Percentiles rank a stretch among this genome's conserved stretches.
Conservation (phyloP, 2,797 vertebrate genomes). For the Sparus aurata region DNA sequence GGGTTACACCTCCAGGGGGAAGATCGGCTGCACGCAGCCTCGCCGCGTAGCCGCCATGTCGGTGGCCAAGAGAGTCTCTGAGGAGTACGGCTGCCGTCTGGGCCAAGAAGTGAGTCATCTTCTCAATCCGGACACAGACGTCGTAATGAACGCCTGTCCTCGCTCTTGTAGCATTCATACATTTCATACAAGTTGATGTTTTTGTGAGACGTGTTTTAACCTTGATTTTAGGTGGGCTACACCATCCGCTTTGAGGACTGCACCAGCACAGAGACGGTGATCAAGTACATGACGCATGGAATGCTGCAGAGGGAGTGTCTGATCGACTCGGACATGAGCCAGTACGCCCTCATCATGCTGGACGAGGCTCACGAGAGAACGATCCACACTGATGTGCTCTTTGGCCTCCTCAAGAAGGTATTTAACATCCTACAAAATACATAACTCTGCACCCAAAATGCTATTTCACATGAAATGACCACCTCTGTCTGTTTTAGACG, state of each 20-base stretch:
- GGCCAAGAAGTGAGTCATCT: constrained; percentile 43
- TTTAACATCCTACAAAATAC: not conserved
- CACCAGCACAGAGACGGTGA: constrained; percentile 94
- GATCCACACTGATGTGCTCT: constrained; percentile 94
- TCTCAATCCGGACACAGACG: too few relatives aligned
- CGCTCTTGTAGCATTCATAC: not conserved
- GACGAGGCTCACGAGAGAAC: constrained; percentile 95
- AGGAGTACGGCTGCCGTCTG: constrained; percentile 50
- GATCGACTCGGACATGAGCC: constrained; percentile 91
- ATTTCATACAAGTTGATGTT: not conserved
- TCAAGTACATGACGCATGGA: constrained; percentile 97
- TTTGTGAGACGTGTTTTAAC: not conserved
- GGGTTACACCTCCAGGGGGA: constrained; percentile 94
- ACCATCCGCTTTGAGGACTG: constrained; percentile 96
- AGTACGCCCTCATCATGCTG: constrained; percentile 94
- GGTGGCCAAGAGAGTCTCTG: constrained; percentile 95
- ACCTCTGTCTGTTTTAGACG: constrained; percentile 78
- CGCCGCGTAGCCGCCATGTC: constrained; percentile 99
- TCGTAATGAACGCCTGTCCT: not conserved
- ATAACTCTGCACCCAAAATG: too few relatives aligned
- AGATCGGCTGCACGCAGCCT: constrained; percentile 98
- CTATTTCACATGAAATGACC: not conserved
- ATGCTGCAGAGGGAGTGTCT: constrained; percentile 94
- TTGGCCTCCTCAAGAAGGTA: constrained; percentile 95
- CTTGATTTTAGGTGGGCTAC: constrained; percentile 88